Evolutionary conservation across 2,888 invertebrate genomes (phyloP).

Genomic region (Dorcus hopei): DNA sequence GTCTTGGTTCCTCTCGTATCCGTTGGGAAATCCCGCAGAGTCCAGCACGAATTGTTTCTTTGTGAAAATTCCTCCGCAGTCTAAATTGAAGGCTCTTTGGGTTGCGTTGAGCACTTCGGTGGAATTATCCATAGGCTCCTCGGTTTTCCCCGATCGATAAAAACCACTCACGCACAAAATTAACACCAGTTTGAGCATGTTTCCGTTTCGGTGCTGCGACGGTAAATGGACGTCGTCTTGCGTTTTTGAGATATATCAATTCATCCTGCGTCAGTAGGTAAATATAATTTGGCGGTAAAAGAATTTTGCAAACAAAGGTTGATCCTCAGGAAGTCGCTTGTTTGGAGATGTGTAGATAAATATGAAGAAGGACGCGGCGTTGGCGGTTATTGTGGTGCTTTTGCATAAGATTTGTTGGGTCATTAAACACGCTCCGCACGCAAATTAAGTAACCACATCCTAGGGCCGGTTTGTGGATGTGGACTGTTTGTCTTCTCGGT

Average conservation of each 20-base stretch:
- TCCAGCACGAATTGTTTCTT: conserved; percentile 51
- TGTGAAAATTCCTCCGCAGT: conserved; percentile 48
- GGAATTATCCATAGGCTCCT: background rate
- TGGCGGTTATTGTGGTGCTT: too few species aligned
- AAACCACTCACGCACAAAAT: conserved; percentile 4
- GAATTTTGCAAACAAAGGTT: conserved; percentile 18
- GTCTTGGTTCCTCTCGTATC: conserved; percentile 46
- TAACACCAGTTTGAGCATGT: conserved; percentile 4
- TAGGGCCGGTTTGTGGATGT: too few species aligned
- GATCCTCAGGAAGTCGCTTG: conserved; percentile 23
- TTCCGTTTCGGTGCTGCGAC: background rate
- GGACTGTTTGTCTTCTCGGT: too few species aligned
- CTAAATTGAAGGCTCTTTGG: conserved; percentile 5
- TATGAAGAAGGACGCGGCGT: background rate
- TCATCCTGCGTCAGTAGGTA: too few species aligned
- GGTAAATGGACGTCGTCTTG: background rate
- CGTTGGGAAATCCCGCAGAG: conserved; percentile 55
- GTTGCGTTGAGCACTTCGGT: background rate
- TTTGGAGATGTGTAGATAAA: conserved; percentile 18
- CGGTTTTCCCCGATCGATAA: background rate
- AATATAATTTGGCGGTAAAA: background rate
- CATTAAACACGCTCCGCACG: too few species aligned
- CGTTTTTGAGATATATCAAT: too few species aligned
- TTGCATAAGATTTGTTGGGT: too few species aligned
- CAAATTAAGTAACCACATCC: too few species aligned